Evolutionary conservation across 2,888 invertebrate genomes (phyloP), one percentile per base, ranked within the genome.

Genomic region (Ennomos fuscantarius): DNA sequence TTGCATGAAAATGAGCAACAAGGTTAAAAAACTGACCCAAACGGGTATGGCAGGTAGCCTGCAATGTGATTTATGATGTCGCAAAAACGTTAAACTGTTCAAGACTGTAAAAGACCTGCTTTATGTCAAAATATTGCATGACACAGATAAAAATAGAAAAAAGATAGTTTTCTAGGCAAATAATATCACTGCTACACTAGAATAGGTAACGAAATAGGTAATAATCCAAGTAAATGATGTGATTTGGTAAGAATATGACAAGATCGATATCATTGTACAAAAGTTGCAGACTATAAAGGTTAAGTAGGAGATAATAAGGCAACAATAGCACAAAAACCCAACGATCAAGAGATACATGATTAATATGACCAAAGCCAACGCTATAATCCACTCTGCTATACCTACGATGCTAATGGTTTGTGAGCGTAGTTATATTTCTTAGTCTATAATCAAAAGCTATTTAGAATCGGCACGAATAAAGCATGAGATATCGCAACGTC

Each of bases 381-480:
- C 44, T 50, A 48, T 57, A 52, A 57, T 48, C 42, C 32, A 41
- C 24, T 47, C n/a, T 12, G 32, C 45, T 43, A 51, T 51, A 43
- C 43, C 13, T 15, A 46, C 55, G 39, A 47, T 33, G n/a, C 34
- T 58, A 58, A 58, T 58, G 58, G 49, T 47, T 55, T 39, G 34
- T 39, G 43, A 52, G 43, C 56, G 36, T 52, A 57, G 39, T 32
- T n/a, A 11, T 13, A 34, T 52, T 57, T 41, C 49, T 44, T 33
- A 34, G 35, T 44, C 58, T 53, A 49, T 58, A 58, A 58, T 58
- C 58, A 58, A 58, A 58, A 49, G 58, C 48, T 49, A 58, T 58
- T 58, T 58, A 53, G 53, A 58, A 49, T 48, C 53, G 53, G 44
- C 49, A 58, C 57, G 58, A 52, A 53, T 53, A 48, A 36, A 44